Evolutionary conservation across 1,140 invertebrate genomes (phyloP).

Genomic region (Sarcophaga bullata): DNA sequence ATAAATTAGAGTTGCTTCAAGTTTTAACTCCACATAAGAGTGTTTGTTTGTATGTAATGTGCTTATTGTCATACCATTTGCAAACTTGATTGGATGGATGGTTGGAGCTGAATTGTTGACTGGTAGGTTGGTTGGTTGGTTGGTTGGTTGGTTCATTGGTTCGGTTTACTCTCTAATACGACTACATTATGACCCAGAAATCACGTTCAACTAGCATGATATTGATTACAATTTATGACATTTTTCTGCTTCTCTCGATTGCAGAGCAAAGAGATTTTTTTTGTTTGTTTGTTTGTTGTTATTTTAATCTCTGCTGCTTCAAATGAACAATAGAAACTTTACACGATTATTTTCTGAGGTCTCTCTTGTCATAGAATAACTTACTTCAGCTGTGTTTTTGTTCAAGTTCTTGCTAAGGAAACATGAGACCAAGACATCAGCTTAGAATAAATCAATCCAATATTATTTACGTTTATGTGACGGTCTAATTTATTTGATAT

Average conservation of each 20-base stretch:
- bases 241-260: constrained; percentile 31
- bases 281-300: not conserved
- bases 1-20: constrained; percentile 38
- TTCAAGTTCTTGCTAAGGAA: not conserved
- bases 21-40: not conserved
- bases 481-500: not conserved
- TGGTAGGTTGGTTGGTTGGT: not conserved
- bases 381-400: not conserved
- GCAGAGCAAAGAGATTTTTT: not conserved
- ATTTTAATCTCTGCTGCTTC: too few species aligned
- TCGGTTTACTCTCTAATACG: constrained; percentile 17
- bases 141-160: constrained; percentile 21
- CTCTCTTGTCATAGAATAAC: not conserved
- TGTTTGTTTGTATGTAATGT: not conserved
- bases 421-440: not conserved
- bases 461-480: not conserved
- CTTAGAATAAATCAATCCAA: constrained; percentile 18
- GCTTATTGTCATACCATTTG: constrained; percentile 9
- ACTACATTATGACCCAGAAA: constrained; percentile 26
- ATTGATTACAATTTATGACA: constrained; percentile 41
- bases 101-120: not conserved
- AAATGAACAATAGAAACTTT: constrained; percentile 2
- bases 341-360: not conserved
- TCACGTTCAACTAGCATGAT: constrained; percentile 37
- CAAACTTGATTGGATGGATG: not conserved